phyloP scores from a whole-genome alignment of 2,888 invertebrate species.

The Allophyes oxyacanthae region DNA sequence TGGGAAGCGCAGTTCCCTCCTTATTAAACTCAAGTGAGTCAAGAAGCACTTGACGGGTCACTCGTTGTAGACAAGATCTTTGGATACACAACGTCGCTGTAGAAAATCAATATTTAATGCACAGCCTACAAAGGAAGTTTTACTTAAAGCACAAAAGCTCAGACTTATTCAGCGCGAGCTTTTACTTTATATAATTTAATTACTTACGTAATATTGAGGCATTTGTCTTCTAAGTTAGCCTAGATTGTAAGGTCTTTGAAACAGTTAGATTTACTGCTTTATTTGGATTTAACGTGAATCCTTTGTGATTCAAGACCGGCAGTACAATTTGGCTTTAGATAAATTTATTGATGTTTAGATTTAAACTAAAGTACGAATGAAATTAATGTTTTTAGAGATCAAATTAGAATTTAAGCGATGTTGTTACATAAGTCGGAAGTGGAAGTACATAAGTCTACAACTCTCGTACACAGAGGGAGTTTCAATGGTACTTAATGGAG shows the following conservation, averaged over 20 bases:
- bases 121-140: constrained; percentile 46
- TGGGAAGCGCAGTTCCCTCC: constrained; percentile 75
- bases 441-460: constrained; percentile 38
- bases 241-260: constrained; percentile 31
- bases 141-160: constrained; percentile 34
- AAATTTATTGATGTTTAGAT: constrained; percentile 4
- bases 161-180: constrained; percentile 31
- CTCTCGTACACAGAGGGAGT: constrained; percentile 53
- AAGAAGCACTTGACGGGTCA: constrained; percentile 80
- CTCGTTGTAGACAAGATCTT: constrained; percentile 76
- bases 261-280: constrained; percentile 21
- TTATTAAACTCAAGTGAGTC: constrained; percentile 84
- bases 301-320: neutral
- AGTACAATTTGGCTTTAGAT: neutral
- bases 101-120: constrained; percentile 68
- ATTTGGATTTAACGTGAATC: constrained; percentile 15
- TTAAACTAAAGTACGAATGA: neutral
- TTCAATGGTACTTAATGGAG: constrained; percentile 66
- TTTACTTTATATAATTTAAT: constrained; percentile 48
- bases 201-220: constrained; percentile 43
- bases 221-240: constrained; percentile 45
- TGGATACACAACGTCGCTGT: constrained; percentile 61
- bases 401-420: constrained; percentile 26
- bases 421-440: constrained; percentile 46
- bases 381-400: constrained; percentile 1